Conservation (phyloP, 2,888 invertebrate genomes). For the Drosophila emarginata region DNA sequence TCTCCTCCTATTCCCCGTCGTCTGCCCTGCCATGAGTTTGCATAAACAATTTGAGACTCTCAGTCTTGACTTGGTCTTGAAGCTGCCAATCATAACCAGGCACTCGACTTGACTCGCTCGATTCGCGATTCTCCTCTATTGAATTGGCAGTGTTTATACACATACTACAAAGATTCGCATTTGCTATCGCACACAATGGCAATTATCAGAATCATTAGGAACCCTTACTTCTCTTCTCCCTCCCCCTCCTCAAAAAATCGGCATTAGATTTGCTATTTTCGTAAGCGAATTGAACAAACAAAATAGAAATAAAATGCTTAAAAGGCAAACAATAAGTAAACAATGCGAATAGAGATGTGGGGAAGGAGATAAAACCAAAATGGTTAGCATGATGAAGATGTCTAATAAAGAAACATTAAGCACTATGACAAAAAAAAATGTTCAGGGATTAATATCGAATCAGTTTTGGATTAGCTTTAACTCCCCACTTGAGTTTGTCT, state of each 20-base stretch:
- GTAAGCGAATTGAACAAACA: slow-evolving; percentile 56
- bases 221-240: slow-evolving; percentile 27
- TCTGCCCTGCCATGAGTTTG: slow-evolving; percentile 59
- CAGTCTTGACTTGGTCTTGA: slow-evolving; percentile 18
- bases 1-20: too few relatives aligned
- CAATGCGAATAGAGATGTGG: background rate
- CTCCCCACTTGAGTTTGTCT: background rate
- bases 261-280: slow-evolving; percentile 39
- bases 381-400: background rate
- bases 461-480: background rate
- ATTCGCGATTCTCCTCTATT: slow-evolving; percentile 10
- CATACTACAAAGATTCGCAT: slow-evolving; percentile 56
- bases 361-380: background rate
- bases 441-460: background rate
- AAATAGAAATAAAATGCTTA: slow-evolving; percentile 30
- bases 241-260: background rate
- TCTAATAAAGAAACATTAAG: background rate
- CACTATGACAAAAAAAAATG: background rate
- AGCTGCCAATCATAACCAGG: slow-evolving; percentile 64
- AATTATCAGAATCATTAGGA: slow-evolving; percentile 72
- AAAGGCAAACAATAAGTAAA: background rate
- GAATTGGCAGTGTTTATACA: slow-evolving; percentile 36
- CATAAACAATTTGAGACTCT: slow-evolving; percentile 50
- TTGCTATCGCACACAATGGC: slow-evolving; percentile 76
- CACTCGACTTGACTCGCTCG: slow-evolving; percentile 20